Evolutionary conservation across 2,113 vertebrate genomes (phyloP).

Genomic region (Microtus pennsylvanicus): DNA sequence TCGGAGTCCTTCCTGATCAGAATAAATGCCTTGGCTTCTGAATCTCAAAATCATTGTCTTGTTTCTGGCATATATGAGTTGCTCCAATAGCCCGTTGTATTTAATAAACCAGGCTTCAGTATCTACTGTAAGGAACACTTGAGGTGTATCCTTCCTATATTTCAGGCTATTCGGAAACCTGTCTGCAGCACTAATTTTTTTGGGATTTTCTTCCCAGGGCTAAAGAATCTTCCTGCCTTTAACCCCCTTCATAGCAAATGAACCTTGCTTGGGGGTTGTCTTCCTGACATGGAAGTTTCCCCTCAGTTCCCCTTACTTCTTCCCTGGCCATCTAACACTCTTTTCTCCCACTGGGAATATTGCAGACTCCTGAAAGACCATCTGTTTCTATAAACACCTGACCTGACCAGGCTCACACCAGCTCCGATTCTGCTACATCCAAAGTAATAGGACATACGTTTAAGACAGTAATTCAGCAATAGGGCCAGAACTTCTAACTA

Average conservation of each 20-base stretch:
- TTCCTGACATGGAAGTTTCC: background rate
- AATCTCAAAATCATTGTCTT: background rate
- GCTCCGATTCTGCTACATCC: background rate
- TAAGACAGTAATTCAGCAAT: slow-evolving; percentile 53
- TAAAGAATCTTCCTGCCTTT: background rate
- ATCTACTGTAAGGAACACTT: background rate
- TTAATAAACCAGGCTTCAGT: background rate
- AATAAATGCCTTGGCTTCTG: background rate
- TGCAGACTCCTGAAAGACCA: background rate
- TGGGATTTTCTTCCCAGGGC: background rate
- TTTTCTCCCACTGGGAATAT: background rate
- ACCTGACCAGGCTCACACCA: background rate
- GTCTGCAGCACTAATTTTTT: background rate
- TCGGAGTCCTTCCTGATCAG: background rate
- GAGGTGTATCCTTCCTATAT: background rate
- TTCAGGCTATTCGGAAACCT: background rate
- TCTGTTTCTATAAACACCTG: background rate
- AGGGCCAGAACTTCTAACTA: slow-evolving; percentile 46
- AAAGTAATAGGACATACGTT: background rate
- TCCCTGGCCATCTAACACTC: background rate
- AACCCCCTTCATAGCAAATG: background rate
- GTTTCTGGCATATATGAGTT: background rate
- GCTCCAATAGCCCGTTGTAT: background rate
- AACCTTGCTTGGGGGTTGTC: background rate
- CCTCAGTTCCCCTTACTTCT: background rate